phyloP scores from a whole-genome alignment of 2,888 invertebrate species.

The Amphipyra berbera region DNA sequence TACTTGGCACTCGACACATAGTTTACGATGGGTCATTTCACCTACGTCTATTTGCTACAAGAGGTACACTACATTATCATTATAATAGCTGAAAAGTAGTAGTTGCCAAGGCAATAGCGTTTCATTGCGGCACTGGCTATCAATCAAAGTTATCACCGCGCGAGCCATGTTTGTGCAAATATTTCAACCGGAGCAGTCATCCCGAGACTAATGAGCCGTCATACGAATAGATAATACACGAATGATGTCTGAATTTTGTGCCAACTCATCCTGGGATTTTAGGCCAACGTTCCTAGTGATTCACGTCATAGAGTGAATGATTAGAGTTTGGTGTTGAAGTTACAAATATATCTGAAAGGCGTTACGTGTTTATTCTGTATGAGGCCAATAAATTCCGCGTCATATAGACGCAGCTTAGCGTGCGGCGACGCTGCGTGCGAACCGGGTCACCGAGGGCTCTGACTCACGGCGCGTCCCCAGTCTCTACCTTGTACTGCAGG shows the following conservation, averaged over 20 bases:
- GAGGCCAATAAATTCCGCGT: constrained; percentile 60
- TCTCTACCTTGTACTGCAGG: constrained; percentile 55
- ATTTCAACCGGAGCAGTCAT: constrained; percentile 48
- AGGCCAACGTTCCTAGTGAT: constrained; percentile 18
- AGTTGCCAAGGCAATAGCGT: constrained; percentile 45
- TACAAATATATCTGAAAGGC: constrained; percentile 10
- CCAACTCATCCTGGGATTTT: constrained; percentile 36
- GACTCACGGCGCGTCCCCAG: constrained; percentile 64
- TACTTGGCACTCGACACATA: constrained; percentile 25
- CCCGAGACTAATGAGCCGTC: constrained; percentile 57
- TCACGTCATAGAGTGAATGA: constrained; percentile 29
- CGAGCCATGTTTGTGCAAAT: constrained; percentile 51
- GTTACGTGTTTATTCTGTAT: constrained; percentile 24
- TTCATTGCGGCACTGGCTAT: constrained; percentile 38
- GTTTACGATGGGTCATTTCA: constrained; percentile 15
- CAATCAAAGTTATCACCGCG: constrained; percentile 57
- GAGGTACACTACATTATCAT: constrained; percentile 10
- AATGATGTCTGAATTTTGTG: constrained; percentile 46
- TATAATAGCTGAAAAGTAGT: constrained; percentile 18
- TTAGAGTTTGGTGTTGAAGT: constrained; percentile 17
- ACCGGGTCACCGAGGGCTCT: constrained; percentile 78
- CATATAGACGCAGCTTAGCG: constrained; percentile 67
- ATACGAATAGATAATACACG: constrained; percentile 53
- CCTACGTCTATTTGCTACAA: constrained; percentile 6
- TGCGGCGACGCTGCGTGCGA: constrained; percentile 72